A percentile compares a stretch with the other conserved stretches of the same genome.
phyloP scores from a whole-genome alignment of 1,140 invertebrate genomes.

The Neodiprion pinetum region DNA sequence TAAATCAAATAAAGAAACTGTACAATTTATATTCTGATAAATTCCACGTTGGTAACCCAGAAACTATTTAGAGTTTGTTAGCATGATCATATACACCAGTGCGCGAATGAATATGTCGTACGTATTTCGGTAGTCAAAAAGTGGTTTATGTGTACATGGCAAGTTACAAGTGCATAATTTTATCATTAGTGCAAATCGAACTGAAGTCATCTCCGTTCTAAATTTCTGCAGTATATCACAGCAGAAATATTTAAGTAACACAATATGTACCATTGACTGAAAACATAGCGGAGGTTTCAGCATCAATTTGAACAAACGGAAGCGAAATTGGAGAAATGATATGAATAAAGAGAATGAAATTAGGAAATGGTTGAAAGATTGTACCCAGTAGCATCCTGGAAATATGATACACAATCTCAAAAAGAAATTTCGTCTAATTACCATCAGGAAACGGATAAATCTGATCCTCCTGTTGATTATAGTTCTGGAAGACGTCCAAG shows the following conservation, averaged over 20 bases:
- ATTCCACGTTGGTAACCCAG: too few relatives aligned
- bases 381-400: neutral
- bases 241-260: neutral
- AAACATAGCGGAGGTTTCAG: neutral
- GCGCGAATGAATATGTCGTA: too few relatives aligned
- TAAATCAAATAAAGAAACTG: too few relatives aligned
- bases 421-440: neutral
- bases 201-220: too few relatives aligned
- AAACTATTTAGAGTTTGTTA: too few relatives aligned
- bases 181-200: too few relatives aligned
- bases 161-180: too few relatives aligned
- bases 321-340: neutral
- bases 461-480: neutral
- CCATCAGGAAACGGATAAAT: neutral
- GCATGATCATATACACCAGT: too few relatives aligned
- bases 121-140: too few relatives aligned
- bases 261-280: neutral
- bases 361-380: neutral
- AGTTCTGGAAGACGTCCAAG: constrained; percentile 8
- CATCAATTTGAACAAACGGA: neutral
- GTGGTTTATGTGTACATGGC: too few relatives aligned
- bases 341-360: neutral
- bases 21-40: too few relatives aligned
- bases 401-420: neutral
- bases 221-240: too few relatives aligned